Base-by-base conservation (phyloP, 2,888 invertebrate species). In the Conomelus anceps region DNA sequence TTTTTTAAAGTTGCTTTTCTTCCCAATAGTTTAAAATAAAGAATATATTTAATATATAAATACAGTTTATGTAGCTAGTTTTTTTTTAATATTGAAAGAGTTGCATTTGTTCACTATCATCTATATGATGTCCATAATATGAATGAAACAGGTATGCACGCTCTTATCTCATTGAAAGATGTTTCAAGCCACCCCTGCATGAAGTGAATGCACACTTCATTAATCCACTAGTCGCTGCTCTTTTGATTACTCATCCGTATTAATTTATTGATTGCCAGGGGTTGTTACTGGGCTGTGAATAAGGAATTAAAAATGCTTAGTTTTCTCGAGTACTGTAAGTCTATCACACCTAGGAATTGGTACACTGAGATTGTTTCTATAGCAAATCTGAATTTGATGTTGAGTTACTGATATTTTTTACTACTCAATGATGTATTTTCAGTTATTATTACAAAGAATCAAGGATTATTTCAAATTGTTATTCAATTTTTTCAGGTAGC, bases 401-500 rank as follows among this genome's bases (percentile, higher is more conserved):
- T n/a, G n/a, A n/a, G n/a, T n/a, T n/a, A n/a, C n/a, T n/a, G n/a
- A n/a, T n/a, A n/a, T n/a, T n/a, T n/a, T n/a, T n/a, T n/a, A n/a
- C n/a, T n/a, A n/a, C n/a, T n/a, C n/a, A n/a, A n/a, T n/a, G n/a
- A n/a, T n/a, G n/a, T n/a, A n/a, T n/a, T n/a, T n/a, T n/a, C n/a
- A n/a, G n/a, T n/a, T n/a, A n/a, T n/a, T n/a, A n/a, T n/a, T n/a
- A n/a, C n/a, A n/a, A n/a, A n/a, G n/a, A n/a, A n/a, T n/a, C n/a
- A n/a, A n/a, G n/a, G n/a, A n/a, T n/a, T n/a, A n/a, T n/a, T n/a
- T n/a, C n/a, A n/a, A n/a, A n/a, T n/a, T n/a, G n/a, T n/a, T 13
- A 22, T 88, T 1, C 86, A 41, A 63, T 84, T 23, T 20, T 26
- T 63, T 92, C 91, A 94, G 94, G 93, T 91, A 92, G 93, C 29